phyloP scores from a whole-genome alignment of 2,888 invertebrate species.

The Cryptocephalus moraei region DNA sequence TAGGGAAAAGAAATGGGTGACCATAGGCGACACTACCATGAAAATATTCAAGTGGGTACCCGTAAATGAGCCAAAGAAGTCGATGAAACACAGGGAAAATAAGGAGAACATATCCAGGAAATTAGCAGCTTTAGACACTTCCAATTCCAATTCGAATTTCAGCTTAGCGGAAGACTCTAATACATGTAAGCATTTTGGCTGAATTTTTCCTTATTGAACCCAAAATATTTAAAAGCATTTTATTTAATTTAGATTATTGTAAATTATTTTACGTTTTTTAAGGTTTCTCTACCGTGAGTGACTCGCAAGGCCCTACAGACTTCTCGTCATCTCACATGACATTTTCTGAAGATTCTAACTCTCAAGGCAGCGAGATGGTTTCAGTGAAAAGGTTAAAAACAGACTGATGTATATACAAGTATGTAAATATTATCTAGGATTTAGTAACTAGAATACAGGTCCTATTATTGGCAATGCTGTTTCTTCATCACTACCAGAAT shows the following conservation, averaged over 20 bases:
- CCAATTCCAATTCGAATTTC: conserved; percentile 74
- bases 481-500: no score
- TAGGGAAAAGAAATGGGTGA: conserved; percentile 99
- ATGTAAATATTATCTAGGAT: neutral
- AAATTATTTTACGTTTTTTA: conserved; percentile 12
- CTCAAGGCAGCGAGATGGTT: conserved; percentile 72
- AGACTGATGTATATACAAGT: conserved; percentile 41
- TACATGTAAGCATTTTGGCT: conserved; percentile 76
- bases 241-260: neutral
- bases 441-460: no score
- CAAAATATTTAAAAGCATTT: no score
- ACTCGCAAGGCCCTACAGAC: conserved; percentile 81
- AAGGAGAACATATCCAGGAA: conserved; percentile 71
- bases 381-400: conserved; percentile 68
- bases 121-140: conserved; percentile 55
- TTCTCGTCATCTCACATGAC: conserved; percentile 70
- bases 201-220: no score
- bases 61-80: conserved; percentile 70
- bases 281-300: conserved; percentile 87
- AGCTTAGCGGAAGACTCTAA: conserved; percentile 84
- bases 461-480: no score
- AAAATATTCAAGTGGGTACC: conserved; percentile 99
- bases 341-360: conserved; percentile 85
- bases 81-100: conserved; percentile 49
- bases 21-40: conserved; percentile 96